Evolutionary conservation across 2,888 invertebrate species (phyloP).

Genomic region (Clistopyga incitator): DNA sequence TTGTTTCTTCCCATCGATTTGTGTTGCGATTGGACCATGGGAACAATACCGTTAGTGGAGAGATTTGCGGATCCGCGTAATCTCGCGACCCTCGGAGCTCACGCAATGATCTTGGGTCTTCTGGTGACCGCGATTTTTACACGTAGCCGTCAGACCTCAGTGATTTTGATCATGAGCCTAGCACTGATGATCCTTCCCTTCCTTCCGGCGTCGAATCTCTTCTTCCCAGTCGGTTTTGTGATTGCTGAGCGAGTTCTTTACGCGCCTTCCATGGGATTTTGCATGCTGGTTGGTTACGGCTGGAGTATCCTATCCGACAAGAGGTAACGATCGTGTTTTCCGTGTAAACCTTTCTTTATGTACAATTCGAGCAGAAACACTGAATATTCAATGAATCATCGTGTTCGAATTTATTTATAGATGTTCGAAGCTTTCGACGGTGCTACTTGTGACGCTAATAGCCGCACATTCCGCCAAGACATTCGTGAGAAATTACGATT

Average conservation of each 20-base stretch:
- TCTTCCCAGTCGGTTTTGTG: slow-evolving; percentile 99
- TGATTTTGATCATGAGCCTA: slow-evolving; percentile 91
- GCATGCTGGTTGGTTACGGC: slow-evolving; percentile 95
- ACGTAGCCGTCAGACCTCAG: slow-evolving; percentile 87
- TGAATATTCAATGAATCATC: neutral
- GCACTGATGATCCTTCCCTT: slow-evolving; percentile 96
- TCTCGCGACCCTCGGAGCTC: slow-evolving; percentile 90
- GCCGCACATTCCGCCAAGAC: slow-evolving; percentile 94
- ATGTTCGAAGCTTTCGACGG: slow-evolving; percentile 88
- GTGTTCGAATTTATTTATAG: slow-evolving; percentile 70
- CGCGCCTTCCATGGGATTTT: slow-evolving; percentile 99
- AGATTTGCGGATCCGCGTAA: slow-evolving; percentile 93
- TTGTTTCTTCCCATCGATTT: slow-evolving; percentile 94
- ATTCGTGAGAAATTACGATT: slow-evolving; percentile 95
- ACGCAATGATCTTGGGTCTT: slow-evolving; percentile 87
- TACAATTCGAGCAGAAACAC: slow-evolving; percentile 63
- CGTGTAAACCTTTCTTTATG: slow-evolving; percentile 32
- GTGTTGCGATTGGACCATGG: slow-evolving; percentile 99
- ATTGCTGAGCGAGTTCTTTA: slow-evolving; percentile 98
- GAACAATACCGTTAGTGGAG: slow-evolving; percentile 94
- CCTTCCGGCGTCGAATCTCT: slow-evolving; percentile 97
- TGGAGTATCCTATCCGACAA: slow-evolving; percentile 90
- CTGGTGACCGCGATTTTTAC: slow-evolving; percentile 86
- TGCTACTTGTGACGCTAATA: slow-evolving; percentile 89
- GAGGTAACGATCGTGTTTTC: slow-evolving; percentile 80